These are phyloP conservation scores for Apostichopus californicus DNA, from an alignment of 35 echinoderm and acorn worm genomes.

Conservation along the genomic window DNA sequence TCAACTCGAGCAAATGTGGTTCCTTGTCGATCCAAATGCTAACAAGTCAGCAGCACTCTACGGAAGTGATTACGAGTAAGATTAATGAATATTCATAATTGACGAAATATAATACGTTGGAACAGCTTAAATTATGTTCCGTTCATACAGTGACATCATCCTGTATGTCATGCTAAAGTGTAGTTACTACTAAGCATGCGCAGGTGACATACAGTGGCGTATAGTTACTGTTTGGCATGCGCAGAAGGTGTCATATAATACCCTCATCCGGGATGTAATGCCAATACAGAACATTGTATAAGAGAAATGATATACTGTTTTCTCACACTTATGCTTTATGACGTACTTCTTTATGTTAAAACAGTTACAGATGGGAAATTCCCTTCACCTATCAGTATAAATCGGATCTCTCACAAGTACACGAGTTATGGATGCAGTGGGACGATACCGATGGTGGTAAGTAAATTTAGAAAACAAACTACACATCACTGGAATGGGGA, in stretches of 20 bases:
- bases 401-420: neutral
- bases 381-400: conserved; percentile 62
- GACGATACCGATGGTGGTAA: conserved; percentile 29
- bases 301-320: too few relatives aligned
- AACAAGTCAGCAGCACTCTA: conserved; percentile 78
- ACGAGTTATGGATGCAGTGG: conserved; percentile 39
- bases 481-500: neutral
- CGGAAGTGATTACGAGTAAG: conserved; percentile 83
- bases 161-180: neutral
- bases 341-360: neutral
- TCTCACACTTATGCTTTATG: too few relatives aligned
- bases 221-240: too few relatives aligned
- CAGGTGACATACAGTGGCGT: neutral
- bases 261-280: too few relatives aligned
- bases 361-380: conserved; percentile 78
- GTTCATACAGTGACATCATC: neutral
- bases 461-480: neutral
- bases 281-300: too few relatives aligned
- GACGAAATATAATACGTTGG: too few relatives aligned
- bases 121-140: neutral
- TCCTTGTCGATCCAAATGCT: conserved; percentile 86
- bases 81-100: conserved; percentile 6
- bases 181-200: neutral
- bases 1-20: conserved; percentile 70
- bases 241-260: too few relatives aligned